Percentiles rank a stretch among this genome's conserved stretches.
Evolutionary conservation across 2,797 vertebrate species (phyloP).

Genomic region (Micromesistius poutassou): DNA sequence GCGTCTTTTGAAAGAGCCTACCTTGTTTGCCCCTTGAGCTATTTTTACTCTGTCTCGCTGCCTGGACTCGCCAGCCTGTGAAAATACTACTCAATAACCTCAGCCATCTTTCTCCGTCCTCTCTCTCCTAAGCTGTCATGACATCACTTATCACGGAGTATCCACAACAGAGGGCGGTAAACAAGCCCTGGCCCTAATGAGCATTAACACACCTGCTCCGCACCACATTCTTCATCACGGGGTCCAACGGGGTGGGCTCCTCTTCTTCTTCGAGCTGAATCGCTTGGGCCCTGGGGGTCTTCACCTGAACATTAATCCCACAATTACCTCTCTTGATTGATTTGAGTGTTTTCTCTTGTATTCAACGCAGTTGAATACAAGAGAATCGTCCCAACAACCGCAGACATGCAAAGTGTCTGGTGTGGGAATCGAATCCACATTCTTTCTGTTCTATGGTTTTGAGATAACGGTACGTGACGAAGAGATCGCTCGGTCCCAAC

Average conservation of each 20-base stretch:
- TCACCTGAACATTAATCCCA: slow-evolving; percentile 77
- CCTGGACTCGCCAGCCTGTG: slow-evolving; percentile 71
- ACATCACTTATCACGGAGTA: slow-evolving; percentile 67
- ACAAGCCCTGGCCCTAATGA: slow-evolving; percentile 65
- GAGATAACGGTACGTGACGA: not conserved
- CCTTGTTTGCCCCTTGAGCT: slow-evolving; percentile 74
- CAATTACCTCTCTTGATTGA: slow-evolving; percentile 25
- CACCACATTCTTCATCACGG: slow-evolving; percentile 74
- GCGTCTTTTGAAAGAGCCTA: slow-evolving; percentile 72
- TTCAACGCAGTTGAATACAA: not conserved
- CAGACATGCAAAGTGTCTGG: slow-evolving; percentile 4
- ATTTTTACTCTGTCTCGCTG: slow-evolving; percentile 67
- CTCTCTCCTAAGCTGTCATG: slow-evolving; percentile 58
- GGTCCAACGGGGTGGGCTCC: slow-evolving; percentile 68
- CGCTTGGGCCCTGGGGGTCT: slow-evolving; percentile 74
- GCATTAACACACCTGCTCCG: slow-evolving; percentile 73
- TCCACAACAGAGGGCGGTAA: slow-evolving; percentile 76
- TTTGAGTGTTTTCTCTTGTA: not conserved
- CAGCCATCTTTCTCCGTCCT: slow-evolving; percentile 31
- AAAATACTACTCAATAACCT: slow-evolving; percentile 67
- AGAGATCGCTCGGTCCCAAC: not conserved
- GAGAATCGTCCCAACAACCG: not conserved
- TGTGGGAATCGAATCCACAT: not conserved
- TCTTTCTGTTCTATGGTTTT: not conserved
- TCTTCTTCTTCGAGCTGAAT: slow-evolving; percentile 61